A percentile compares a stretch with the other conserved stretches of the same genome.
These are phyloP conservation scores for Clanis bilineata DNA, from an alignment of 2,888 invertebrate species.

Conservation along the genomic window DNA sequence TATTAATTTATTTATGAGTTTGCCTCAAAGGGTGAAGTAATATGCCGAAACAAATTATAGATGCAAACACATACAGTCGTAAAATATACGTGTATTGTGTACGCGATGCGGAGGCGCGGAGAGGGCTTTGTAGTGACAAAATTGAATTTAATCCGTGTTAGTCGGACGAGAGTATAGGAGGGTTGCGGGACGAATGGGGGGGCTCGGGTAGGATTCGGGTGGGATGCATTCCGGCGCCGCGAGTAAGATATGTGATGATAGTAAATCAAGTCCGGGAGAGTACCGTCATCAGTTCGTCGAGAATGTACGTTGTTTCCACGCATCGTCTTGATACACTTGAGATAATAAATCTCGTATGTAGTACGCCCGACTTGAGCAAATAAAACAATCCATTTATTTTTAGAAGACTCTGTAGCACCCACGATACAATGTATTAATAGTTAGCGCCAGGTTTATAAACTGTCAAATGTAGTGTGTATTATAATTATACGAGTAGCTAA, in stretches of 20 bases:
- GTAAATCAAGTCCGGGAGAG: background rate
- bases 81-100: constrained; percentile 1
- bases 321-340: background rate
- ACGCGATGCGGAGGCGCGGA: background rate
- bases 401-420: too few relatives aligned
- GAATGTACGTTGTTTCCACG: background rate
- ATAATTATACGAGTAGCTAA: too few relatives aligned
- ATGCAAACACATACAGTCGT: background rate
- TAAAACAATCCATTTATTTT: background rate
- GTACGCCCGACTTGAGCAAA: background rate
- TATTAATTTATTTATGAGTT: background rate
- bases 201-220: background rate
- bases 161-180: constrained; percentile 24
- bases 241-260: background rate
- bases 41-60: background rate
- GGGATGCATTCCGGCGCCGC: constrained; percentile 5
- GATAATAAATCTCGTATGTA: background rate
- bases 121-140: constrained; percentile 27
- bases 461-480: too few relatives aligned
- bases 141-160: constrained; percentile 40
- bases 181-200: background rate
- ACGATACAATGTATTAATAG: too few relatives aligned
- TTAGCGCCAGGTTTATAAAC: too few relatives aligned
- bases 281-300: background rate
- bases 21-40: background rate